Base-by-base conservation (phyloP, 2,113 vertebrate genomes). In the Rhinichthys klamathensis region DNA sequence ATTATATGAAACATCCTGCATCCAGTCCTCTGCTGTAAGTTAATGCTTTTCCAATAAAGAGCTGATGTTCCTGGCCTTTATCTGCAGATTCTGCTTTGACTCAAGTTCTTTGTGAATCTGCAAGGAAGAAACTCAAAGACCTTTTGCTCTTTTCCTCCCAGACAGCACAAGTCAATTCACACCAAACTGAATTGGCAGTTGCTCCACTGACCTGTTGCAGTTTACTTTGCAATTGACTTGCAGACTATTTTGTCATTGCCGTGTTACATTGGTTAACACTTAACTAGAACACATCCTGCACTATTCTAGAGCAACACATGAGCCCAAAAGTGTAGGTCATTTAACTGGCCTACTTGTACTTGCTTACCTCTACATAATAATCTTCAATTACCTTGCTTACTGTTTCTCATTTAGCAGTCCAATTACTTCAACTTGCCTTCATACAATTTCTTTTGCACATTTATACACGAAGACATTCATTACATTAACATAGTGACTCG, bases 71-170 rank as follows among this genome's bases (percentile, higher is more conserved):
- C n/a, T 18, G 80, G 10, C 49, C 30, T 72, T 82, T 44, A 32
- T 35, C 32, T 58, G 65, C 65, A 41, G 30, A 72, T 15, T 21
- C 23, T 82, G 18, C 49, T 41, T 82, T 25, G 80, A n/a, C 46
- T 44, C 10, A 11, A 6, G 25, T 32, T 82, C n/a, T 49, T 49
- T 30, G 60, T 65, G 78, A 46, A 23, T 54, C 63, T 51, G 41
- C 23, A 80, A 80, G 38, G 4, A 63, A 27, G 60, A 49, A 63
- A 58, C 56, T 79, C 21, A 78, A 77, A 13, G 32, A 79, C 78
- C 10, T 30, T 80, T 27, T 80, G 38, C 35, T 80, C 23, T 27
- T 63, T 80, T 44, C 58, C 41, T 25, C 8, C n/a, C 23, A 80
- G 60, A 80, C 38, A 80, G 35, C 58, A 65, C 23, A 80, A 80